Evolutionary conservation across 2,888 invertebrate genomes (phyloP).

Genomic region (Meloe dianella): DNA sequence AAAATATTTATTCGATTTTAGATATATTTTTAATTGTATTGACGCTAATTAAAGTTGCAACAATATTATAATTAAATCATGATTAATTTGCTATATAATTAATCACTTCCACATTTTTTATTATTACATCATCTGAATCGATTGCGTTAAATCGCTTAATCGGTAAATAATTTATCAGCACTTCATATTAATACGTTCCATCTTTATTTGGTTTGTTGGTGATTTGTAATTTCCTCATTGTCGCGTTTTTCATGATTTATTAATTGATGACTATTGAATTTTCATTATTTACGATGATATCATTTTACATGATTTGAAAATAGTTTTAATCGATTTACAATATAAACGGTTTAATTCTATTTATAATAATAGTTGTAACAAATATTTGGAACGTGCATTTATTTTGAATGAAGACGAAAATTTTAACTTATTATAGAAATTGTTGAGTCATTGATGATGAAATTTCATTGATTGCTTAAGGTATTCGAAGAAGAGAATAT

Average conservation of each 20-base stretch:
- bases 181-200: background rate
- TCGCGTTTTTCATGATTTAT: constrained; percentile 1
- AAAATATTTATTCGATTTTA: background rate
- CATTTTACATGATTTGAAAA: constrained; percentile 21
- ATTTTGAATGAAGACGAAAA: constrained; percentile 1
- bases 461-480: background rate
- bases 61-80: background rate
- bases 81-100: background rate
- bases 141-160: constrained; percentile 12
- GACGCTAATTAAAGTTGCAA: too few species aligned
- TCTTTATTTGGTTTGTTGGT: background rate
- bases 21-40: background rate
- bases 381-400: background rate
- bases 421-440: background rate
- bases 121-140: background rate
- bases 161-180: constrained; percentile 14
- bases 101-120: background rate
- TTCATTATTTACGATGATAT: constrained; percentile 20
- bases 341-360: constrained; percentile 1
- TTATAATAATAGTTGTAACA: background rate
- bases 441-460: background rate
- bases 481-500: background rate
- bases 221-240: background rate
- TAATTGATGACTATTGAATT: constrained; percentile 14
- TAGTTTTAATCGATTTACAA: background rate